Conservation (phyloP, 2,113 vertebrate species). For the Oncorhynchus nerka region DNA sequence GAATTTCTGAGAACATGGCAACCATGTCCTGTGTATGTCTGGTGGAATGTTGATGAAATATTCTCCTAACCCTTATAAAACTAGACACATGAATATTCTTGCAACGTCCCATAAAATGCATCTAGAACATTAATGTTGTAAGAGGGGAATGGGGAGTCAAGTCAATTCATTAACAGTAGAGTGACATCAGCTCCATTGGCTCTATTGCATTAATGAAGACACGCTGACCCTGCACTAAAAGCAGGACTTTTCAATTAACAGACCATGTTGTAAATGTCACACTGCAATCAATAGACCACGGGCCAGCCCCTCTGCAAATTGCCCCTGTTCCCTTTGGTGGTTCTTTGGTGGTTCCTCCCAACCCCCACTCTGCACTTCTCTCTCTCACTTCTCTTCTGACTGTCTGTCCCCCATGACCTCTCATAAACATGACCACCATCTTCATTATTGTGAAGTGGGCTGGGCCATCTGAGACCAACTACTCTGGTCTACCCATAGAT, state of each 20-base stretch:
- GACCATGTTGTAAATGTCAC: constrained; percentile 66
- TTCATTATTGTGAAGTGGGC: neutral
- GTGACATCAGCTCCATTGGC: constrained; percentile 52
- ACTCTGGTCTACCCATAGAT: neutral
- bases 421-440: neutral
- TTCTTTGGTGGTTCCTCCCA: neutral
- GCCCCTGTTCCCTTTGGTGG: constrained; percentile 21
- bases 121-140: too few relatives aligned
- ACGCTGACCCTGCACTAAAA: constrained; percentile 63
- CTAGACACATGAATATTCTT: too few relatives aligned
- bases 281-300: constrained; percentile 54
- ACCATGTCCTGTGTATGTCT: too few relatives aligned
- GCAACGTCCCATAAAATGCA: too few relatives aligned
- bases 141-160: constrained; percentile 26
- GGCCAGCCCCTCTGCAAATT: constrained; percentile 40
- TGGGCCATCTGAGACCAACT: neutral
- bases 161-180: constrained; percentile 55
- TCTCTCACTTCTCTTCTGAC: neutral
- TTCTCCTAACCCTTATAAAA: too few relatives aligned
- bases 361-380: constrained; percentile 13
- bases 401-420: neutral
- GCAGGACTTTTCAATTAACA: constrained; percentile 68
- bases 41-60: too few relatives aligned
- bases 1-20: too few relatives aligned
- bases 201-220: constrained; percentile 69